Evolutionary conservation across 2,113 vertebrate species (phyloP).

Genomic region (Agapornis roseicollis): DNA sequence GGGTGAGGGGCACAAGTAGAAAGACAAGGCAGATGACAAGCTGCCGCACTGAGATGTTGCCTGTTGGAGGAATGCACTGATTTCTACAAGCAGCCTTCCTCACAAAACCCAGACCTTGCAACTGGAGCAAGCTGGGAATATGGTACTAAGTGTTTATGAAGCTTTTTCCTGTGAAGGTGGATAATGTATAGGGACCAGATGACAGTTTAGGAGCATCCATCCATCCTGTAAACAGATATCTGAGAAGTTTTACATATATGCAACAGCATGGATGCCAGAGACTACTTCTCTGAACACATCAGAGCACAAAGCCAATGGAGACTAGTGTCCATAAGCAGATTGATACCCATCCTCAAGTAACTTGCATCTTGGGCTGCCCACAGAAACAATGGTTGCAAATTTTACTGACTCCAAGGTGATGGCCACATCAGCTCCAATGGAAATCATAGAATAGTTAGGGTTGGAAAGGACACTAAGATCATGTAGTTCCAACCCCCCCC

Average conservation of each 20-base stretch:
- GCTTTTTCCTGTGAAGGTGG: background rate
- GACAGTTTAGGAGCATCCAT: background rate
- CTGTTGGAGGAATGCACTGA: too few species aligned
- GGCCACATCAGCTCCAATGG: too few species aligned
- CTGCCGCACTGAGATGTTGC: fast-evolving
- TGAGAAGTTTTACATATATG: fast-evolving
- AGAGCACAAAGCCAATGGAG: background rate
- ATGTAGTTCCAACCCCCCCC: too few species aligned
- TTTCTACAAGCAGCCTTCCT: background rate
- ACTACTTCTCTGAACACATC: fast-evolving
- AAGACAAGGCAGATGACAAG: background rate
- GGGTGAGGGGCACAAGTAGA: background rate
- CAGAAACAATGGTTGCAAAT: background rate
- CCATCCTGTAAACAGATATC: too few species aligned
- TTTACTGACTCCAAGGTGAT: background rate
- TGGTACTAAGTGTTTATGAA: fast-evolving
- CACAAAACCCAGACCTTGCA: background rate
- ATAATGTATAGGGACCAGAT: background rate
- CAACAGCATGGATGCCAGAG: background rate
- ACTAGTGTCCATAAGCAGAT: fast-evolving
- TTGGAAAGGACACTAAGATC: too few species aligned
- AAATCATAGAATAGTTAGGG: too few species aligned
- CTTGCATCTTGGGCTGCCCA: background rate
- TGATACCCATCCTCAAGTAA: too few species aligned
- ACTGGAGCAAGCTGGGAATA: background rate